Evolutionary conservation across 1,140 invertebrate species (phyloP), one percentile per base, ranked within the genome.

Genomic region (Zaprionus lachaisei): DNA sequence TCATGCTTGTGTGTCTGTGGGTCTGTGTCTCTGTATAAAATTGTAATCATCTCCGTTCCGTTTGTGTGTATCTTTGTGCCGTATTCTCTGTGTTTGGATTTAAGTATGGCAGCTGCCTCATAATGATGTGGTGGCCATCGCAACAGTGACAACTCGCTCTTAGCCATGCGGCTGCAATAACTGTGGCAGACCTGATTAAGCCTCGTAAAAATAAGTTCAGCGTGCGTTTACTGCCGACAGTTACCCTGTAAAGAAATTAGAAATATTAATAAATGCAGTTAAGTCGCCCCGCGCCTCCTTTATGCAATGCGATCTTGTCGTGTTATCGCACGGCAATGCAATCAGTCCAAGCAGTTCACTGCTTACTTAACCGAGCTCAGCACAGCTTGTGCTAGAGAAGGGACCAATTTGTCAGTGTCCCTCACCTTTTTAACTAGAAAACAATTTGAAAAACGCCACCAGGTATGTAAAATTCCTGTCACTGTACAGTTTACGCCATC

Each of bases 111-210:
- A 26, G 31, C 75, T 44, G 58, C 65, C 44, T 79, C 71, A 84
- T 85, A 79, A 83, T 72, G 81, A 84, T 72, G 82, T 38, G 78
- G 81, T 62, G 41, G 34, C 75, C 55, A 69, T 24, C 31, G 56
- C 64, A 56, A 68, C 64, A 62, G 71, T 20, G 44, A 41, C 62
- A 66, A 60, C 28, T 34, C 51, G 47, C 78, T 55, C 49, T 74
- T 69, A 69, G 38, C 72, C 65, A 47, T 31, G 34, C 26, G 60
- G n/a, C 68, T 72, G 79, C 66, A 68, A 72, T 81, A 61, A 68
- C 68, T 83, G 61, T 56, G 51, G 38, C 61, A 26, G 31, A 58
- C 37, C 73, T 80, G 78, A 81, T 80, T 81, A 73, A 84, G 49
- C 34, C 38, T 54, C 56, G 14, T 24, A 70, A 44, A 26, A 64